Evolutionary conservation across 2,797 vertebrate species (phyloP), one percentile per base, ranked within the genome.

Genomic region (Esox masquinongy): DNA sequence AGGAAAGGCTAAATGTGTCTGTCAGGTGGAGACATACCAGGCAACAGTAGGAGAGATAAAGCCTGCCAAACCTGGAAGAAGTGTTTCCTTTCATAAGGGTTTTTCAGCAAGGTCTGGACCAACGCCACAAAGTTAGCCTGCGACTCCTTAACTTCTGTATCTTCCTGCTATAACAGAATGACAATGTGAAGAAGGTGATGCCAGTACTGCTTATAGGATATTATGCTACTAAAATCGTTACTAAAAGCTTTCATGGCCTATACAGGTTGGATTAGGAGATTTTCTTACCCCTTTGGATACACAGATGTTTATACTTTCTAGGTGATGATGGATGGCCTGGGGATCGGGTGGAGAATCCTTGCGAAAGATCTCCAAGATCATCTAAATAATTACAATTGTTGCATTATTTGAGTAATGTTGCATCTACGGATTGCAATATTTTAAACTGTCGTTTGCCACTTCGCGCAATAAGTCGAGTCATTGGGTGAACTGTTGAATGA

Each of bases 111-210:
- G 72, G 85, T 93, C 84, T 94, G 92, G 63, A 95, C 90, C 69
- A 95, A 79, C 51, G 91, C 92, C 90, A 91, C 88, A 85, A 95
- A 95, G 82, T 90, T 90, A 5, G 90, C 90, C 79, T 92, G 91
- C 1, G 88, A 91, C 81, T 91, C 92, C 74, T 93, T 90, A 70
- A 91, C 89, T 31, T 93, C 92, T 5, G 71, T 2, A 19, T 93
- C 92, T 61, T 39, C 34, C 22, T 72, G 73, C 82, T 86, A 73
- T 34, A 68, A 8, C 9, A 74, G 19, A 74, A 47, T 47, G 43
- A 47, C 29, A 50, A 68, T 34, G 15, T 56, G 8, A 51, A 29
- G 19, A 6, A 29, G 19, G 2, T 16, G 22, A 16, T 1, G 43
- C 26, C 8, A 47, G 6, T 7, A 51, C 22, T 50, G 50, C 19